These are phyloP conservation scores for Saxidomus purpurata DNA, from an alignment of 1,140 invertebrate species.

Conservation along the genomic window DNA sequence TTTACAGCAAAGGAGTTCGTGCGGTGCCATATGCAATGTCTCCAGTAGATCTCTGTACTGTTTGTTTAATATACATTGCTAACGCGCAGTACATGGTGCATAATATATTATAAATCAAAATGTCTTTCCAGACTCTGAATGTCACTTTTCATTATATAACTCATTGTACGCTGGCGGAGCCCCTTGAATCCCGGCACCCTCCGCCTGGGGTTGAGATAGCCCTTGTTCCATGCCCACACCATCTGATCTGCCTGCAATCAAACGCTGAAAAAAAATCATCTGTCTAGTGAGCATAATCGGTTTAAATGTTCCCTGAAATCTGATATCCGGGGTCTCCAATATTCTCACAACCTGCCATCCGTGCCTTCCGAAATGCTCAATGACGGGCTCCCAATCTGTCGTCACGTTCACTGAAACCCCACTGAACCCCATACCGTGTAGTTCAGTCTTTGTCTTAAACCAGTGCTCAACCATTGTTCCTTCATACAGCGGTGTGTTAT, in stretches of 20 bases:
- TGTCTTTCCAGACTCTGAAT: neutral
- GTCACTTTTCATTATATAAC: constrained; percentile 1
- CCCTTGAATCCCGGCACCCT: neutral
- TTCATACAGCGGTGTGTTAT: constrained; percentile 39
- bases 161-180: constrained; percentile 21
- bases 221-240: no score
- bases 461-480: constrained; percentile 53
- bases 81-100: no score
- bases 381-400: constrained; percentile 50
- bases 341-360: constrained; percentile 55
- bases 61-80: no score
- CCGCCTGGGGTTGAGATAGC: neutral
- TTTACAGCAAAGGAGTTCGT: no score
- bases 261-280: constrained; percentile 57
- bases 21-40: no score
- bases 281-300: constrained; percentile 22
- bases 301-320: constrained; percentile 6
- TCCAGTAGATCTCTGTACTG: no score
- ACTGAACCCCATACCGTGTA: constrained; percentile 39
- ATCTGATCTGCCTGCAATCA: constrained; percentile 29
- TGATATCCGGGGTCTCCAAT: constrained; percentile 36
- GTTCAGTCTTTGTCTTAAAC: neutral
- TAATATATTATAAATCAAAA: neutral
- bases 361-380: constrained; percentile 9
- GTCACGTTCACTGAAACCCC: constrained; percentile 8